These are phyloP conservation scores for Lota lota DNA, from an alignment of 2,113 vertebrate species.

Conservation along the genomic window DNA sequence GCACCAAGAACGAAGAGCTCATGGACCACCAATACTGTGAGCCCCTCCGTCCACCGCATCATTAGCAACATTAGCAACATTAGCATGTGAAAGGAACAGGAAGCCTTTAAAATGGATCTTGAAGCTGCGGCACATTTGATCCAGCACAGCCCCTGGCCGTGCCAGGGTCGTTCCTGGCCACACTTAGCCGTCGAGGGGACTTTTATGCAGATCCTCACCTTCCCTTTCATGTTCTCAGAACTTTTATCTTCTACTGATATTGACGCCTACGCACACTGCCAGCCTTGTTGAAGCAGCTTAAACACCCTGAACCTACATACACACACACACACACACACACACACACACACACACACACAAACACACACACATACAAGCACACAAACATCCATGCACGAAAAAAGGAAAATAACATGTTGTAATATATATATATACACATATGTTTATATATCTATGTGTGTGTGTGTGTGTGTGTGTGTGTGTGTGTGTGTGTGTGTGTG, in stretches of 20 bases:
- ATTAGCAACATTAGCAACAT: background rate
- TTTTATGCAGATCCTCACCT: background rate
- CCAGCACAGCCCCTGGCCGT: background rate
- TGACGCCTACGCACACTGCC: background rate
- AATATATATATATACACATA: no score
- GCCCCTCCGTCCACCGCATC: constrained; percentile 4
- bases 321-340: background rate
- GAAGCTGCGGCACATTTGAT: background rate
- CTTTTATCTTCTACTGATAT: background rate
- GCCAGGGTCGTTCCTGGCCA: no score
- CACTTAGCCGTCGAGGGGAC: background rate
- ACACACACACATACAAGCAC: no score
- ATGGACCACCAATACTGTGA: constrained; percentile 84
- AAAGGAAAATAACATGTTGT: no score
- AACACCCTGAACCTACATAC: background rate
- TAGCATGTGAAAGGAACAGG: constrained; percentile 7
- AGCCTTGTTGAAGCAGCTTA: background rate
- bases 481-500: no score
- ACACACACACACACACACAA: no score
- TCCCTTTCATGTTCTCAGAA: background rate
- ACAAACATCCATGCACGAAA: no score
- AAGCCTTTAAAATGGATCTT: background rate
- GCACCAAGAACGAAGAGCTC: constrained; percentile 66
- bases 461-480: no score
- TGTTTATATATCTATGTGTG: no score